phyloP scores from a whole-genome alignment of 2,113 vertebrate species.

The Mystacornis crossleyi region DNA sequence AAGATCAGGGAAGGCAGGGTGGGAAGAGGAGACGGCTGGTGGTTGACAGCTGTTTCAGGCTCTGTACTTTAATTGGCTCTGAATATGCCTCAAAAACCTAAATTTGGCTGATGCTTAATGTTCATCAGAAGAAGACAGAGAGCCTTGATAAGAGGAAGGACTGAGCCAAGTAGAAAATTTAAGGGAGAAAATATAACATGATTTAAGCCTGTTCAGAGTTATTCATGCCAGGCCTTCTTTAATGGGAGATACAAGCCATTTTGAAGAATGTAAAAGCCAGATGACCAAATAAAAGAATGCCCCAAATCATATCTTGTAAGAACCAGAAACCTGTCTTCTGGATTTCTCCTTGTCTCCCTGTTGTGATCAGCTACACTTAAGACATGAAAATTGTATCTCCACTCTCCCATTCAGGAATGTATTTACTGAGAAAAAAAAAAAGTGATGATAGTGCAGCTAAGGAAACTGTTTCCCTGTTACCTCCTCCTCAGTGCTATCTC shows the following conservation, averaged over 20 bases:
- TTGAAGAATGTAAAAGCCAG: background rate
- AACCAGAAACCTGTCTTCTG: background rate
- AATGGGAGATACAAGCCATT: background rate
- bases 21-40: background rate
- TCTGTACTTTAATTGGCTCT: background rate
- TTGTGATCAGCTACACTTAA: background rate
- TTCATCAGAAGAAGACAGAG: background rate
- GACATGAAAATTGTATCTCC: background rate
- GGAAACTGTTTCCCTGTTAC: background rate
- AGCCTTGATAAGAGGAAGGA: background rate
- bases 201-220: background rate
- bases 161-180: background rate
- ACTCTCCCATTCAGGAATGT: background rate
- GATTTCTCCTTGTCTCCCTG: background rate
- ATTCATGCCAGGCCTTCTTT: background rate
- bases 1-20: background rate
- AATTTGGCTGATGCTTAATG: background rate
- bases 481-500: background rate
- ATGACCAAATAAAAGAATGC: background rate
- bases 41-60: conserved; percentile 17
- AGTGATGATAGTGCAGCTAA: background rate
- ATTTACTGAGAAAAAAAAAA: background rate
- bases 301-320: background rate
- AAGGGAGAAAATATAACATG: background rate
- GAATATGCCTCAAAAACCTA: background rate